Conservation (phyloP, 2,888 invertebrate species). For the Pseudococcus longispinus region DNA sequence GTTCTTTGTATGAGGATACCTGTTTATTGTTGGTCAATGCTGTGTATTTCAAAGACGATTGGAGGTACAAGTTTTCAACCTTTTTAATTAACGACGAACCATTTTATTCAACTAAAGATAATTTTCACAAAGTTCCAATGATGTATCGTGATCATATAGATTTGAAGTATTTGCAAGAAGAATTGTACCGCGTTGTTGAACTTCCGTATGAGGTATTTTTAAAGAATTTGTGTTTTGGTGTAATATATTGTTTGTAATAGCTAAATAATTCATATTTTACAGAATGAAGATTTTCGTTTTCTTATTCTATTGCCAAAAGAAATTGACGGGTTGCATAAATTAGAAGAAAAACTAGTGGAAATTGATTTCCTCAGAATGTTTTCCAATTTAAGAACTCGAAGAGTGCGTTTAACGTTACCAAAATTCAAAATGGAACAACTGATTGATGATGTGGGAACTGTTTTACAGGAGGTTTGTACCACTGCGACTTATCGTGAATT, state of each 20-base stretch:
- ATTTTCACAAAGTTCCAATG: constrained; percentile 73
- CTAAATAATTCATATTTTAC: background rate
- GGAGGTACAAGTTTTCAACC: constrained; percentile 71
- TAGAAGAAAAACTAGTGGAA: constrained; percentile 70
- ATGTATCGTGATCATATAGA: constrained; percentile 76
- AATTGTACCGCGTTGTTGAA: constrained; percentile 70
- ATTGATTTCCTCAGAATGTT: constrained; percentile 67
- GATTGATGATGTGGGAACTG: constrained; percentile 69
- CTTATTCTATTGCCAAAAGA: constrained; percentile 62
- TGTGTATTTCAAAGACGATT: constrained; percentile 84
- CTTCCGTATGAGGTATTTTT: constrained; percentile 76
- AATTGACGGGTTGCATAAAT: constrained; percentile 69
- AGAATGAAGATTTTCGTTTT: constrained; percentile 10
- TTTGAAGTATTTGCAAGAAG: constrained; percentile 66
- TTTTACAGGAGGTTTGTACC: constrained; percentile 71
- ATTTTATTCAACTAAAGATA: constrained; percentile 70
- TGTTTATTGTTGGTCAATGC: constrained; percentile 81
- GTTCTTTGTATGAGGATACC: constrained; percentile 67
- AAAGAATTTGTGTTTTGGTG: too few species aligned
- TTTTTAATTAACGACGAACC: constrained; percentile 67
- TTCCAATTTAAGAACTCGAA: constrained; percentile 64
- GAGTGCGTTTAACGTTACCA: constrained; percentile 76
- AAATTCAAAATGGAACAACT: constrained; percentile 81
- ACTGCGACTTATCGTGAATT: too few species aligned
- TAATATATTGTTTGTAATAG: too few species aligned